Base-by-base conservation (phyloP, 2,113 vertebrate genomes). In the Cyanoderma ruficeps region DNA sequence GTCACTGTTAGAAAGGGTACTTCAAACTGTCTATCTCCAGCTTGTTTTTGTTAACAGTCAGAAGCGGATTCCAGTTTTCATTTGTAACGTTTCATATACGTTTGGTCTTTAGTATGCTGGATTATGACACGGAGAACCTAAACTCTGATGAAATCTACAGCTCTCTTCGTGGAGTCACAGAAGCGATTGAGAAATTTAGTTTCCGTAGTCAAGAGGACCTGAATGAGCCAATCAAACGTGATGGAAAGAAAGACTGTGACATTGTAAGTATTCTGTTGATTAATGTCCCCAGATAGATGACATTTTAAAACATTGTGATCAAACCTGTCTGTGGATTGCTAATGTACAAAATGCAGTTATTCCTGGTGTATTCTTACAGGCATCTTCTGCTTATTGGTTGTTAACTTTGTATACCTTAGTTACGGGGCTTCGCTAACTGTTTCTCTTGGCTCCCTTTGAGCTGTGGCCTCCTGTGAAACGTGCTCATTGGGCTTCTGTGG, bases 61-160 rank as follows among this genome's bases (percentile, higher is more conserved):
- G 28, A 84, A 89, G 65, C 0, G 1, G 59, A 59, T 90, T 82
- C 35, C 60, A 65, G 0, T 86, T 85, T 93, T 93, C 83, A 71
- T 82, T 59, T 84, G 96, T 97, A 96, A 97, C 80, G 31, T 94
- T 94, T 94, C 56, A 60, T 88, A 53, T 98, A 39, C 94, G 49
- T 98, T 97, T 96, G 61, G 28, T 97, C 97, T 96, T 94, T 92
- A 99, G 99, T 98, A 98, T 99, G 99, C 98, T 99, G 98, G 99
- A 99, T 97, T 99, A 99, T 74, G 99, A 99, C 97, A 99, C 99
- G 6, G 99, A 99, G 97, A 99, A 99, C 98, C 98, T 99, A 98
- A 99, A 99, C 97, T 99, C 99, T 20, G 99, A 99, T 86, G 99
- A 99, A 98, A 99, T 99, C 98, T 99, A 99, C 97, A 99, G 99